Evolutionary conservation across 1,140 invertebrate species (phyloP).

Genomic region (Gerris buenoi): DNA sequence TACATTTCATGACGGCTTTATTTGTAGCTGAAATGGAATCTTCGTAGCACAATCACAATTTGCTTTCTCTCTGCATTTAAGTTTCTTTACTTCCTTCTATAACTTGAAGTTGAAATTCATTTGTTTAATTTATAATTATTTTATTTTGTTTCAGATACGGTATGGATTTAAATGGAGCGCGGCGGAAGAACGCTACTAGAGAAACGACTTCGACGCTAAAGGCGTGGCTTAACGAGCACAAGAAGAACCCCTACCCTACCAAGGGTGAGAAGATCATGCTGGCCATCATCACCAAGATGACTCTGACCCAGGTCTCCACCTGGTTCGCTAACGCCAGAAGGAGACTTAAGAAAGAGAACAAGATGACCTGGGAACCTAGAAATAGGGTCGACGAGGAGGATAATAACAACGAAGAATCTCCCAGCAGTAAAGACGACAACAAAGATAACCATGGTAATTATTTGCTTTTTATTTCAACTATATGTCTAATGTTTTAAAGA

Average conservation of each 20-base stretch:
- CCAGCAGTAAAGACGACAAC: conserved; percentile 61
- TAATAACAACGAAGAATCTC: conserved; percentile 65
- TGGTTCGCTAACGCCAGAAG: conserved; percentile 97
- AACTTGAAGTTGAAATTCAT: too few species aligned
- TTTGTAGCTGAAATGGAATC: too few species aligned
- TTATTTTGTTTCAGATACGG: conserved; percentile 56
- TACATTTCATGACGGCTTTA: too few species aligned
- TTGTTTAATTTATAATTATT: too few species aligned
- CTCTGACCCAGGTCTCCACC: conserved; percentile 92
- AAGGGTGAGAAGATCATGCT: conserved; percentile 99
- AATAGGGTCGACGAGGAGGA: conserved; percentile 81
- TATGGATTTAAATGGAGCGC: conserved; percentile 74
- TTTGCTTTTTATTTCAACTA: background rate
- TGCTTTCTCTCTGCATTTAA: too few species aligned
- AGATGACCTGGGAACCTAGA: conserved; percentile 94
- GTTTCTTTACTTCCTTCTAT: too few species aligned
- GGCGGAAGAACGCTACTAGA: conserved; percentile 90
- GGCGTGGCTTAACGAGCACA: conserved; percentile 95
- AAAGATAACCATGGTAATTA: conserved; percentile 58
- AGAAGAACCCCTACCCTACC: conserved; percentile 97
- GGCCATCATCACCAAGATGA: conserved; percentile 98
- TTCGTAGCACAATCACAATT: too few species aligned
- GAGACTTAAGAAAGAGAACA: conserved; percentile 96
- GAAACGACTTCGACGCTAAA: conserved; percentile 94
- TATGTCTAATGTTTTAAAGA: background rate